Conservation (phyloP, 2,888 invertebrate genomes). For the Pseudanteris insignis region DNA sequence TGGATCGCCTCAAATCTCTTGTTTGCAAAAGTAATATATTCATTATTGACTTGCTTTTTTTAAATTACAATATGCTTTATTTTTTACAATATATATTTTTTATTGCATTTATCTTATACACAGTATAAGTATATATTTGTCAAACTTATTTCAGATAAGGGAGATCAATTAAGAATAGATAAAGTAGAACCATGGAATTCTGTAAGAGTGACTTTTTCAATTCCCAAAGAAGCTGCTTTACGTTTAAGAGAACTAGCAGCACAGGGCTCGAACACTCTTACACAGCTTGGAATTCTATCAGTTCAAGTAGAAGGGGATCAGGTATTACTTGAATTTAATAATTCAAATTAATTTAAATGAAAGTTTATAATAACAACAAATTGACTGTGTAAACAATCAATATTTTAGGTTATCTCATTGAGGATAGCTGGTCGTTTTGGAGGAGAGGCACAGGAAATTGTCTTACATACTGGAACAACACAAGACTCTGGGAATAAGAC, state of each 20-base stretch:
- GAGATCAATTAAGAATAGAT: conserved; percentile 72
- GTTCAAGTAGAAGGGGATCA: conserved; percentile 94
- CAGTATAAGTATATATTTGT: background rate
- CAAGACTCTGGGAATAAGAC: conserved; percentile 61
- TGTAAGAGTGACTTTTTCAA: conserved; percentile 96
- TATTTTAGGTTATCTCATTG: conserved; percentile 70
- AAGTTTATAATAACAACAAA: conserved; percentile 6
- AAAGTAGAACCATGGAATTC: conserved; percentile 98
- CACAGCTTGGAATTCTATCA: conserved; percentile 92
- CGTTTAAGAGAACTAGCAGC: conserved; percentile 90
- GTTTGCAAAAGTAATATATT: conserved; percentile 78
- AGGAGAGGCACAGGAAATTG: conserved; percentile 77
- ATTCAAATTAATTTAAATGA: conserved; percentile 2
- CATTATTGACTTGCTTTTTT: too few species aligned
- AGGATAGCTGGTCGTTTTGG: conserved; percentile 73
- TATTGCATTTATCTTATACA: too few species aligned
- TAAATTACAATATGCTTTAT: too few species aligned
- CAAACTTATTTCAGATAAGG: conserved; percentile 59
- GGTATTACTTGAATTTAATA: conserved; percentile 67
- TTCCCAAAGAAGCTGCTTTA: conserved; percentile 94
- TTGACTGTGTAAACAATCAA: too few species aligned
- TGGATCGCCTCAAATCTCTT: conserved; percentile 80
- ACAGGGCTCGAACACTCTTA: conserved; percentile 87
- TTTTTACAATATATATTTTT: too few species aligned
- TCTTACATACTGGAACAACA: conserved; percentile 70